Evolutionary conservation across 1,140 invertebrate species (phyloP), one percentile per base, ranked within the genome.

Genomic region (Cotesia glomerata): DNA sequence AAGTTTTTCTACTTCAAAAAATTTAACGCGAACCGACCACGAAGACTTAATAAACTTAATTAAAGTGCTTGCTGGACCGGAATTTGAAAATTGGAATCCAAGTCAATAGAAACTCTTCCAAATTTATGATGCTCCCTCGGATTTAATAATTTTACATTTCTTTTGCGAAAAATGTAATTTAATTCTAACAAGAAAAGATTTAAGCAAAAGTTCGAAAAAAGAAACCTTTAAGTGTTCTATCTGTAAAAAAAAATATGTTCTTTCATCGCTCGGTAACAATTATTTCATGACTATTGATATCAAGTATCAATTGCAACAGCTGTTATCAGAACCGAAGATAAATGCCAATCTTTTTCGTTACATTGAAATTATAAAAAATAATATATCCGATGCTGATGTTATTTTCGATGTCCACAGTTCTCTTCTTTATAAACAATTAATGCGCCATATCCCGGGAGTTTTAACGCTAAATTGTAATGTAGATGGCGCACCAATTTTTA

Each of bases 21-120:
- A 26, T 26, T 26, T 71, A 2, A 71, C 39, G 0, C 61, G 49
- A 35, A 52, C 8, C 13, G 69, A 35, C 14, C 36, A 63, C 3
- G 49, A 63, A 39, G 69, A 63, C 0, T 64, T 71, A 13, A 56
- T 71, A n/a, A 36, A 71, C n/a, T 64, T 71, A 18, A 64, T 71
- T 4, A 64, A 71, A 71, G 49, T 54, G 11, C 52, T 71, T 0
- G 61, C 69, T n/a, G 61, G 69, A 5, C 69, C 61, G 1, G 16
- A 71, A 32, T 71, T 64, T 64, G 26, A 63, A 52, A n/a, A 34
- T 8, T 71, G 69, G 69, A 71, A 63, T 54, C 0, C 35, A 32
- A 63, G 59, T 54, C 13, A 71, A 56, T 71, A 71, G 3, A 63
- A 32, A 8, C 14, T 18, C 0, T 71, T 61, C 3, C 14, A 71